A percentile compares a stretch with the other conserved stretches of the same genome.
These are phyloP conservation scores for Potamarius usumacintae DNA, from an alignment of 2,113 vertebrate species.

Conservation along the genomic window DNA sequence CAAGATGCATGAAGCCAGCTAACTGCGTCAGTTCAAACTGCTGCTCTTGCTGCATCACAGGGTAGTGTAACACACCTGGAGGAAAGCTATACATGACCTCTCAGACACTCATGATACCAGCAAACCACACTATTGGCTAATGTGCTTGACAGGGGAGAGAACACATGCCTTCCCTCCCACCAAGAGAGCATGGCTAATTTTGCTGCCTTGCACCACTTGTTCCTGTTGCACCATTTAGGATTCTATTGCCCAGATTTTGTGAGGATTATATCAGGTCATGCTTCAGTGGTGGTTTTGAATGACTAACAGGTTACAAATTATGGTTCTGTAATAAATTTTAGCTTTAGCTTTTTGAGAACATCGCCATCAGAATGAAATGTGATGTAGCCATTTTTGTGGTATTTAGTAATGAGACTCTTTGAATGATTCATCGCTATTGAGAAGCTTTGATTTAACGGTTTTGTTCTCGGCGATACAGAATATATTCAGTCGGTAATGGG, in stretches of 20 bases:
- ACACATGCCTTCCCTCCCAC: not conserved
- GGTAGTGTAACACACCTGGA: not conserved
- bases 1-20: not conserved
- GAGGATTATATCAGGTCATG: not conserved
- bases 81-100: not conserved
- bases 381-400: not conserved
- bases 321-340: not conserved
- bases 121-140: not conserved
- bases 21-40: not conserved
- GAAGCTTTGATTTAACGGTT: not conserved
- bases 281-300: not conserved
- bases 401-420: not conserved
- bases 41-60: not conserved
- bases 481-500: too few relatives aligned
- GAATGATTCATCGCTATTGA: not conserved
- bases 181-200: not conserved
- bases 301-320: not conserved
- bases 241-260: not conserved
- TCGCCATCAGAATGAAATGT: not conserved
- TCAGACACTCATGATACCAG: not conserved
- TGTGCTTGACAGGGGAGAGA: not conserved
- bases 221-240: not conserved
- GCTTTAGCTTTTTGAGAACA: not conserved
- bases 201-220: not conserved
- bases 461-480: too few relatives aligned